Base-by-base conservation (phyloP, 2,113 vertebrate genomes). In the Menura novaehollandiae region DNA sequence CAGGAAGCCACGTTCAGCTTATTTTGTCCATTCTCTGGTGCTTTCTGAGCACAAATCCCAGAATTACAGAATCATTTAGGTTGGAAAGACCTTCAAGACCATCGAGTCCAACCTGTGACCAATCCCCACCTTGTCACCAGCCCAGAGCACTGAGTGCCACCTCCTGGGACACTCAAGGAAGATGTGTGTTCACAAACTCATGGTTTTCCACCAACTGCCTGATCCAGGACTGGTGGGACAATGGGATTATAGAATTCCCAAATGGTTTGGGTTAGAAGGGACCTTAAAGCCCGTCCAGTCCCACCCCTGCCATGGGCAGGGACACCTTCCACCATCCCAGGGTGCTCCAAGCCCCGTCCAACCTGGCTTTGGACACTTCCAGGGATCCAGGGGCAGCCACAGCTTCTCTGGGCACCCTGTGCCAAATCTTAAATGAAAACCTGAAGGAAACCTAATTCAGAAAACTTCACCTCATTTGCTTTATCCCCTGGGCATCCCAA, bases 401-500 rank as follows among this genome's bases (percentile, higher is more conserved):
- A 39, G 44, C 58, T 43, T 0, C 49, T 19, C 85, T 12, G 9
- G 58, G 13, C 5, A 20, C 1, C 12, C 16, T 32, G 11, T 2
- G 3, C 55, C 55, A 76, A 55, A 47, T 19, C 27, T 64, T 24
- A 30, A 59, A 77, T 1, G 22, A 39, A 89, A 84, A 56, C 46
- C 44, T 21, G 17, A 63, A 46, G 49, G 49, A 62, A 86, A 83
- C 7, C 15, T 4, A 23, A 12, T 21, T 28, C 18, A 16, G 9
- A 41, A 67, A 79, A 43, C 22, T 21, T 26, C 14, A 49, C 4
- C 46, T 80, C 41, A 23, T 68, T n/a, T 20, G 19, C 33, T 69
- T 76, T 39, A 47, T 11, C 21, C 63, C 26, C 33, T 12, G 6
- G 68, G 6, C 30, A 47, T 1, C 64, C 55, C 33, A 47, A 10